phyloP scores from a whole-genome alignment of 2,888 invertebrate species.

The Leptinotarsa rubiginosa region DNA sequence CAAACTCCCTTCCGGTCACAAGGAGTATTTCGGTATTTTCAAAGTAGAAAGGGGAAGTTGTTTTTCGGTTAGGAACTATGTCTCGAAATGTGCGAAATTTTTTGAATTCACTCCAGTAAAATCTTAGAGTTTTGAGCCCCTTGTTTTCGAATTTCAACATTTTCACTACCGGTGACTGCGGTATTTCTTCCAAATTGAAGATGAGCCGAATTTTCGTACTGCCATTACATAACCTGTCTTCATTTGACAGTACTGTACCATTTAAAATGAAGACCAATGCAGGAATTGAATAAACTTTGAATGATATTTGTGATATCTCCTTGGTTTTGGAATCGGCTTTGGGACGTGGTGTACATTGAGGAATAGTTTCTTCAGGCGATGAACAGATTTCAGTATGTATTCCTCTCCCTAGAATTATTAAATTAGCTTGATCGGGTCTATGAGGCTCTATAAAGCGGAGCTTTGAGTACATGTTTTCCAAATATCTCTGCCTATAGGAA shows the following conservation, averaged over 20 bases:
- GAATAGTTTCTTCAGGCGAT: neutral
- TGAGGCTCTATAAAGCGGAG: constrained; percentile 39
- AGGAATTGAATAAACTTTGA: constrained; percentile 21
- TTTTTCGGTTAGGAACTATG: constrained; percentile 28
- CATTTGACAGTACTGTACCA: constrained; percentile 25
- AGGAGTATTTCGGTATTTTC: constrained; percentile 70
- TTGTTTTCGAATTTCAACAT: constrained; percentile 52
- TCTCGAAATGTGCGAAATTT: constrained; percentile 58
- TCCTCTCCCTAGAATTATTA: constrained; percentile 28
- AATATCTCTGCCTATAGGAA: constrained; percentile 48
- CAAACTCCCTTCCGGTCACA: constrained; percentile 67
- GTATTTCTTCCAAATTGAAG: constrained; percentile 49
- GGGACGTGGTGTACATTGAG: too few species aligned
- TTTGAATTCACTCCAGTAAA: constrained; percentile 54
- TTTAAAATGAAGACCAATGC: constrained; percentile 42
- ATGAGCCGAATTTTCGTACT: constrained; percentile 36
- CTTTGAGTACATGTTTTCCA: constrained; percentile 30
- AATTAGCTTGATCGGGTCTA: constrained; percentile 5
- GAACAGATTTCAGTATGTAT: neutral
- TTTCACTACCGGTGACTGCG: constrained; percentile 37
- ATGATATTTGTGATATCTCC: neutral
- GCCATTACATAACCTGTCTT: neutral
- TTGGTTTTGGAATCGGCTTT: neutral
- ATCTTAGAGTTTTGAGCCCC: constrained; percentile 50
- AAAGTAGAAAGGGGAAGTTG: constrained; percentile 67